Evolutionary conservation across 2,888 invertebrate species (phyloP).

Genomic region (Rugalucina vietnamica): DNA sequence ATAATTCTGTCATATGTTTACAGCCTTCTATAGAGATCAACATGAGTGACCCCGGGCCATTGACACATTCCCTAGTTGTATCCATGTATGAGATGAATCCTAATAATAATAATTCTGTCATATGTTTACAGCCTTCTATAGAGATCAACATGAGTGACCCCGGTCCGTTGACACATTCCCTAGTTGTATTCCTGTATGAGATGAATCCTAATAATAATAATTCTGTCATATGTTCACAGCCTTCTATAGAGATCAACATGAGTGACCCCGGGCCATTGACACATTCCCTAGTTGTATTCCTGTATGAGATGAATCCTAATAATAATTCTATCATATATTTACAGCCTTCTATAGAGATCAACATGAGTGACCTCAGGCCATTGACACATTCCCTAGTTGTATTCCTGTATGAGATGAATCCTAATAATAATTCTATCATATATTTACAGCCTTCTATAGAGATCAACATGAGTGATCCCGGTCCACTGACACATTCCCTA

Average conservation of each 20-base stretch:
- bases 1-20: too few relatives aligned
- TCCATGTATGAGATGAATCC: neutral
- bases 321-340: conserved; percentile 74
- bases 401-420: too few relatives aligned
- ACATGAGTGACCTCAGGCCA: conserved; percentile 82
- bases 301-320: conserved; percentile 83
- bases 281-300: conserved; percentile 82
- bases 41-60: too few relatives aligned
- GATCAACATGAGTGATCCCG: conserved; percentile 81
- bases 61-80: neutral
- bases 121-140: conserved; percentile 80
- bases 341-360: too few relatives aligned
- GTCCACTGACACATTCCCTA: conserved; percentile 82
- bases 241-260: conserved; percentile 81
- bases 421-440: too few relatives aligned
- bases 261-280: conserved; percentile 83
- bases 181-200: conserved; percentile 83
- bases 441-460: conserved; percentile 81
- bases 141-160: conserved; percentile 82
- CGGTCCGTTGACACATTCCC: conserved; percentile 82
- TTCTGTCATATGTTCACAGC: too few relatives aligned
- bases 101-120: too few relatives aligned
- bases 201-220: too few relatives aligned
- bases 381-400: too few relatives aligned
- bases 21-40: too few relatives aligned